These are phyloP conservation scores for Cyclina sinensis DNA, from an alignment of 1,140 invertebrate species.

Conservation along the genomic window DNA sequence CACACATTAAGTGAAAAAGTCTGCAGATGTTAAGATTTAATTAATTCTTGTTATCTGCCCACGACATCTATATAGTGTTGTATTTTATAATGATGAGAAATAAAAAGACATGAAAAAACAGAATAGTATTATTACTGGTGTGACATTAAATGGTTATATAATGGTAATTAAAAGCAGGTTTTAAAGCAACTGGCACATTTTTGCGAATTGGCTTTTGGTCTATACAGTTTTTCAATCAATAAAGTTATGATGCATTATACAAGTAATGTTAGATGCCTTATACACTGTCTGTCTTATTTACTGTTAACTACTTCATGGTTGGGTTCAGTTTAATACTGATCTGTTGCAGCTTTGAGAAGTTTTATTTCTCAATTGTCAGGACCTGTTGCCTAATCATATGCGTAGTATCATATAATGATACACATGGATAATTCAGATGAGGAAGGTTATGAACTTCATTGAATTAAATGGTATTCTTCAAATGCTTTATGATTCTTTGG, in stretches of 20 bases:
- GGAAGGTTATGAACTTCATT: no score
- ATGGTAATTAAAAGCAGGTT: neutral
- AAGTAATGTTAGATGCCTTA: neutral
- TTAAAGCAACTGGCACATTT: neutral
- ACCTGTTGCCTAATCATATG: neutral
- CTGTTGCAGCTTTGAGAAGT: neutral
- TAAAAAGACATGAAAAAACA: neutral
- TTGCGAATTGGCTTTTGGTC: neutral
- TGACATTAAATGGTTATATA: slow-evolving; percentile 6
- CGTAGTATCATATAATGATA: neutral
- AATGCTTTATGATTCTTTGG: no score
- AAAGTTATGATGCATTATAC: slow-evolving; percentile 7
- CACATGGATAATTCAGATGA: neutral
- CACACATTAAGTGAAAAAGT: neutral
- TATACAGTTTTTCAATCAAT: neutral
- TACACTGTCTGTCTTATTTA: neutral
- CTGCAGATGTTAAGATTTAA: slow-evolving; percentile 5
- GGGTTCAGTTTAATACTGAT: neutral
- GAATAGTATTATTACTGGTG: neutral
- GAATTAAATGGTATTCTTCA: no score
- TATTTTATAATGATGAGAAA: neutral
- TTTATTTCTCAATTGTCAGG: neutral
- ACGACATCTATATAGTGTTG: neutral
- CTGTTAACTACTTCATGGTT: slow-evolving; percentile 9
- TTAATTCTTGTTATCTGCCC: neutral